These are phyloP conservation scores for Pongo abelii DNA, from an alignment of 2,113 vertebrate genomes.

Conservation along the genomic window DNA sequence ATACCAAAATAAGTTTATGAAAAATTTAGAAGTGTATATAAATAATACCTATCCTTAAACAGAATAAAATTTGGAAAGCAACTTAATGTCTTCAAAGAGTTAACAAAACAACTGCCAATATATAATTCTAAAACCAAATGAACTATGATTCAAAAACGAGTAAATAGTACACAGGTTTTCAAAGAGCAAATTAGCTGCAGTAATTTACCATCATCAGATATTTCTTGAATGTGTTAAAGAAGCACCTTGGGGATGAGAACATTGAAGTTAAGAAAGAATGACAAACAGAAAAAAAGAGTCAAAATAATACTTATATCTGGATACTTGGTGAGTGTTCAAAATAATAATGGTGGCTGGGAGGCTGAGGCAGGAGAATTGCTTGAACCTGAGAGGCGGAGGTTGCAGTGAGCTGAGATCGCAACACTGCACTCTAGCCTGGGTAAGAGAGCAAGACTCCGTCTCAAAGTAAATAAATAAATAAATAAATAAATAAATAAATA, in stretches of 20 bases:
- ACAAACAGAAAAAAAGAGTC: not conserved
- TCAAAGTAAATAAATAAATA: too few species aligned
- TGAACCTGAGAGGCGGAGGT: too few species aligned
- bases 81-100: not conserved
- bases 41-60: not conserved
- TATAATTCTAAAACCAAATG: not conserved
- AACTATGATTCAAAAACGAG: not conserved
- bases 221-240: not conserved
- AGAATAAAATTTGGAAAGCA: not conserved
- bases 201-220: not conserved
- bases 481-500: too few species aligned
- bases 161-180: not conserved
- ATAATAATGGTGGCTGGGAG: not conserved
- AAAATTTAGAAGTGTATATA: not conserved
- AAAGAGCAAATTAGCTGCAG: not conserved
- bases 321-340: not conserved
- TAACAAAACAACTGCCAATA: not conserved
- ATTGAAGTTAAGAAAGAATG: not conserved
- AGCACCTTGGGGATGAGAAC: not conserved
- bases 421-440: too few species aligned
- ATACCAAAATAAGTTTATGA: not conserved
- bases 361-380: too few species aligned
- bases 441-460: too few species aligned
- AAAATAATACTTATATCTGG: not conserved
- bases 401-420: too few species aligned